These are phyloP conservation scores for Nipponia nippon DNA, from an alignment of 2,113 vertebrate species.

Conservation along the genomic window DNA sequence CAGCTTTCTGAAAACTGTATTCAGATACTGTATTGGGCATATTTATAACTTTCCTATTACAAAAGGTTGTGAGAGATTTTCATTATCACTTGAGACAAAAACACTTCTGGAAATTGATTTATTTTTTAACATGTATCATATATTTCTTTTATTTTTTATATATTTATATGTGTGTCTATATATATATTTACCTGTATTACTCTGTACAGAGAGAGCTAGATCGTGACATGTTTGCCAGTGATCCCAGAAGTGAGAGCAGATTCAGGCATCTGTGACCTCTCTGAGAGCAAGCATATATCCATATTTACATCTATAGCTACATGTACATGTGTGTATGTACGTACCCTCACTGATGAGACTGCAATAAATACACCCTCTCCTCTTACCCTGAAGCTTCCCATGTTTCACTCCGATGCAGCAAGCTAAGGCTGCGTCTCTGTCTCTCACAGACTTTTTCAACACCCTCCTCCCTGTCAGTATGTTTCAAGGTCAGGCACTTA, in stretches of 20 bases:
- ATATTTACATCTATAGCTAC: neutral
- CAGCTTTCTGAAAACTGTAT: neutral
- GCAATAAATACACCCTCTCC: neutral
- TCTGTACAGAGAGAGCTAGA: neutral
- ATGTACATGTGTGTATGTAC: neutral
- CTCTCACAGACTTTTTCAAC: neutral
- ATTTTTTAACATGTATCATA: neutral
- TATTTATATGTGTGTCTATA: too few species aligned
- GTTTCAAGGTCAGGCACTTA: neutral
- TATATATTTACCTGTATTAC: neutral
- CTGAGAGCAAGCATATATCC: neutral
- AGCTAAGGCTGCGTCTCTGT: neutral
- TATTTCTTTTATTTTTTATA: neutral
- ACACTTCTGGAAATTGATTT: neutral
- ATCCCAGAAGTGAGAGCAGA: neutral
- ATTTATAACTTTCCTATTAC: neutral
- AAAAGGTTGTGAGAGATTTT: neutral
- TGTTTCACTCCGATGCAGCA: neutral
- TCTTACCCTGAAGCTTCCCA: neutral
- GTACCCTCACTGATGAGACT: neutral
- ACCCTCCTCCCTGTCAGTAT: neutral
- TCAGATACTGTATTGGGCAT: neutral
- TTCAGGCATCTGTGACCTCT: neutral
- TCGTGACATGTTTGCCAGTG: neutral
- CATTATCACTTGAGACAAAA: neutral